phyloP scores from a whole-genome alignment of 1,140 invertebrate genomes.

The Formica exsecta region DNA sequence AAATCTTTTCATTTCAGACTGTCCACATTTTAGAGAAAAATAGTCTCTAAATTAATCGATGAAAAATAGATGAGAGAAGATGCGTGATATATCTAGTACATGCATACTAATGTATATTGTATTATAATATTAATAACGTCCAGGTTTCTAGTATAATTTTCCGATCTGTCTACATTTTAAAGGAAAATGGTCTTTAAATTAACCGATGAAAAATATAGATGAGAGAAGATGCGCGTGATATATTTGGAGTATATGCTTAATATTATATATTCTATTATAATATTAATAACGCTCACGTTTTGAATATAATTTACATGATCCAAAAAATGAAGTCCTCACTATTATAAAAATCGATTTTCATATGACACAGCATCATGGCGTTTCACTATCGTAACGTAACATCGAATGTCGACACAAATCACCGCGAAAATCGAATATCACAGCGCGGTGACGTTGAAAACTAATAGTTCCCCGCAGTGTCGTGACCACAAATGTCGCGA shows the following conservation, averaged over 20 bases:
- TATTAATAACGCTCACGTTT: not conserved
- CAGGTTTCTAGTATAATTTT: not conserved
- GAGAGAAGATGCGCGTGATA: not conserved
- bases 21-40: not conserved
- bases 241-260: not conserved
- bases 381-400: conserved; percentile 48
- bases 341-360: conserved; percentile 52
- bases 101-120: not conserved
- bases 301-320: not conserved
- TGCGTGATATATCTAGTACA: not conserved
- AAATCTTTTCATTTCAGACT: not conserved
- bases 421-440: conserved; percentile 59
- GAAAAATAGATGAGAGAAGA: not conserved
- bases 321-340: not conserved
- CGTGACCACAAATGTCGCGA: conserved; percentile 45
- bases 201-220: not conserved
- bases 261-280: not conserved
- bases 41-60: not conserved
- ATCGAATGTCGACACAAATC: conserved; percentile 62
- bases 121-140: not conserved
- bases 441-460: conserved; percentile 60
- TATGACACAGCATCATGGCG: conserved; percentile 18
- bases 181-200: not conserved
- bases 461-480: conserved; percentile 49
- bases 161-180: not conserved